Conservation (phyloP, 2,797 vertebrate species). For the Chaetodon trifasciatus region DNA sequence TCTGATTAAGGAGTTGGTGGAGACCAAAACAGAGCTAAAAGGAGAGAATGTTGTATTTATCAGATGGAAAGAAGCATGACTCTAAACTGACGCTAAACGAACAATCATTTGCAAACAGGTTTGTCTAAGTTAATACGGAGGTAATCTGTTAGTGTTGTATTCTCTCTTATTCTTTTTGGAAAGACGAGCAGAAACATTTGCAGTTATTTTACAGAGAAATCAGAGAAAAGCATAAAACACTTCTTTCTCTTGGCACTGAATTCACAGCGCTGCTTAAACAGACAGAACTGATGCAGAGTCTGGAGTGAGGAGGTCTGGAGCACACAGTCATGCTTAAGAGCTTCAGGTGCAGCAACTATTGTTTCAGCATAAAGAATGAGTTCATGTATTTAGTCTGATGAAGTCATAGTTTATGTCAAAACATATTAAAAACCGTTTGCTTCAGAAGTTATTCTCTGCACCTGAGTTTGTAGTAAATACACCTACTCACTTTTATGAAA, state of each 20-base stretch:
- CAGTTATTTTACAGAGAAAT: too few species aligned
- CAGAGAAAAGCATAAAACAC: neutral
- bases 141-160: neutral
- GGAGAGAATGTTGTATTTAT: neutral
- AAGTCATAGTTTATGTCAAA: constrained; percentile 7
- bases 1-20: neutral
- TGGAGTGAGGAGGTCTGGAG: neutral
- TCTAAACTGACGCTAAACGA: neutral
- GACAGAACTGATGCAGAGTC: neutral
- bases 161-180: too few species aligned
- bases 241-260: neutral
- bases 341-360: neutral
- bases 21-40: neutral
- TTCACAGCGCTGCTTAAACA: neutral
- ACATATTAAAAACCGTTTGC: neutral
- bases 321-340: too few species aligned
- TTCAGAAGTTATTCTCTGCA: neutral
- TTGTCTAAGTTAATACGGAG: too few species aligned
- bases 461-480: neutral
- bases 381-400: neutral
- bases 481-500: neutral
- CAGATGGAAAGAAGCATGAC: neutral
- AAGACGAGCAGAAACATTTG: too few species aligned
- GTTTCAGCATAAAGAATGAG: neutral
- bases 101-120: too few species aligned